A percentile compares a stretch with the other conserved stretches of the same genome.
Evolutionary conservation across 2,888 invertebrate genomes (phyloP).

Genomic region (Panzeria rudis): DNA sequence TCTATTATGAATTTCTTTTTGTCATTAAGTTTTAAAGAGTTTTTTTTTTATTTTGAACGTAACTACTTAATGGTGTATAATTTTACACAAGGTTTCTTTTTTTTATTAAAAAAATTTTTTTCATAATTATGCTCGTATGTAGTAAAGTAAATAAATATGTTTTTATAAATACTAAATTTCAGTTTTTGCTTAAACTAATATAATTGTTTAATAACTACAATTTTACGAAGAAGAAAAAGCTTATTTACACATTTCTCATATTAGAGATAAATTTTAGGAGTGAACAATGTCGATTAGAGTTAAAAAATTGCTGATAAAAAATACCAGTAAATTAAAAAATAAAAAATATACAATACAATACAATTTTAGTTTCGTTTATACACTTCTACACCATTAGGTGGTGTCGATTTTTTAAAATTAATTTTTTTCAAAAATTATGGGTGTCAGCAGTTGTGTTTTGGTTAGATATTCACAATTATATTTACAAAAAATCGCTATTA

Average conservation of each 20-base stretch:
- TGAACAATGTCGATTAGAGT: neutral
- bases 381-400: neutral
- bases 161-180: conserved; percentile 34
- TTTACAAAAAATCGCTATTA: too few species aligned
- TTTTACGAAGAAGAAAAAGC: conserved; percentile 58
- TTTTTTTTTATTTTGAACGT: conserved; percentile 60
- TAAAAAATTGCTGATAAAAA: neutral
- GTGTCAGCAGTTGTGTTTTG: too few species aligned
- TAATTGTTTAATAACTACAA: conserved; percentile 60
- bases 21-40: conserved; percentile 47
- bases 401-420: too few species aligned
- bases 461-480: too few species aligned
- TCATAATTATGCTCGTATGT: conserved; percentile 44
- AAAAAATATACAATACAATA: neutral
- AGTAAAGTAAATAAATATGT: conserved; percentile 58
- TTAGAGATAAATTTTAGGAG: conserved; percentile 1
- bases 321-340: neutral
- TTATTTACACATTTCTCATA: conserved; percentile 54
- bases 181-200: conserved; percentile 62
- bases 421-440: too few species aligned
- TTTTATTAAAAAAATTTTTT: conserved; percentile 48
- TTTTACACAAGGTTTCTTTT: conserved; percentile 54
- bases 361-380: neutral
- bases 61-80: conserved; percentile 62
- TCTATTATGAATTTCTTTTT: conserved; percentile 52